phyloP scores from a whole-genome alignment of 2,113 vertebrate genomes.

The Marcusenius ussheri region DNA sequence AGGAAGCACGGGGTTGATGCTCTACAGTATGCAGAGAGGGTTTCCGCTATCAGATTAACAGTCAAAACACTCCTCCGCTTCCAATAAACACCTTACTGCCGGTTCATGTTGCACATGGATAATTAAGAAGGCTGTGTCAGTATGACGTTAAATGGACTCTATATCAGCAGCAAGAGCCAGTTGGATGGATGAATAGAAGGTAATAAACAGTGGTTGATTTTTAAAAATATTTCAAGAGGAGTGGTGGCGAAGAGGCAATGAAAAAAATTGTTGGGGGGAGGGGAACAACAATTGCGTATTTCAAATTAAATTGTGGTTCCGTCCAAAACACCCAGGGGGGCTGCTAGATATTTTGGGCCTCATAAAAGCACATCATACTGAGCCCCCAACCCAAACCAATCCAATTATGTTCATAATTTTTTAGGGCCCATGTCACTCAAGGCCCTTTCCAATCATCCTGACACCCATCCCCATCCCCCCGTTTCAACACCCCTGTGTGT shows the following conservation, averaged over 20 bases:
- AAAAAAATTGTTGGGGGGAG: not conserved
- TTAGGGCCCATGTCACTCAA: not conserved
- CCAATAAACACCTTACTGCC: not conserved
- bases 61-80: not conserved
- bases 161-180: not conserved
- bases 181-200: not conserved
- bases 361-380: not conserved
- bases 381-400: not conserved
- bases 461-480: not conserved
- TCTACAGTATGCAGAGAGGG: slow-evolving; percentile 21
- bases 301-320: not conserved
- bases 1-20: slow-evolving; percentile 35
- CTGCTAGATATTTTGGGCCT: not conserved
- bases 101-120: not conserved
- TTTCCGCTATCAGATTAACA: not conserved
- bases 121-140: not conserved
- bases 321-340: no score
- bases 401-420: not conserved
- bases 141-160: not conserved
- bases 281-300: not conserved
- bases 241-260: not conserved
- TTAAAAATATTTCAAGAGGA: not conserved
- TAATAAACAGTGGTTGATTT: not conserved
- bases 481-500: not conserved
- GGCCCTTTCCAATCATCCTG: not conserved